Evolutionary conservation across 2,888 invertebrate species (phyloP).

Genomic region (Dolomedes plantarius): DNA sequence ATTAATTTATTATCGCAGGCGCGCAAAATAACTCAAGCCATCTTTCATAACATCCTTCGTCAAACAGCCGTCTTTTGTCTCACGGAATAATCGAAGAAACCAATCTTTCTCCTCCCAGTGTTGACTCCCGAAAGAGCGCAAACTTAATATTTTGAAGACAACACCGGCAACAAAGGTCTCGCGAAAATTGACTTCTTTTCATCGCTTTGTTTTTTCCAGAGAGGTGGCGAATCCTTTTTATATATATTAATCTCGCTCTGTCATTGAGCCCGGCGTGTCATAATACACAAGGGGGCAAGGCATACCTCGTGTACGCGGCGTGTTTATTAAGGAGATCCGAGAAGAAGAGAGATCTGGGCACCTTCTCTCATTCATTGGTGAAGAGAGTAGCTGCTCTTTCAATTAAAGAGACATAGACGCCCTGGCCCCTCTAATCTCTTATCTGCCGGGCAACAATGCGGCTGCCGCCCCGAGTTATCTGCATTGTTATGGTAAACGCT

Average conservation of each 20-base stretch:
- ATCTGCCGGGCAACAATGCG: slow-evolving; percentile 33
- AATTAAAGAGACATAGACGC: slow-evolving; percentile 63
- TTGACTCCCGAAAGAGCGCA: slow-evolving; percentile 32
- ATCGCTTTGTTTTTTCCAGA: slow-evolving; percentile 40
- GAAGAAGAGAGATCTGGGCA: slow-evolving; percentile 12
- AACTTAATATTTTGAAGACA: slow-evolving; percentile 53
- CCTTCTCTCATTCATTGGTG: slow-evolving; percentile 24
- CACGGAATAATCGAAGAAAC: background rate
- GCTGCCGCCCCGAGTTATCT: slow-evolving; percentile 12
- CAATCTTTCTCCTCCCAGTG: background rate
- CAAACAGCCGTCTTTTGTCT: background rate
- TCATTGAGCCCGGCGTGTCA: slow-evolving; percentile 25
- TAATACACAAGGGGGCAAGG: slow-evolving; percentile 47
- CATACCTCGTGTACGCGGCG: slow-evolving; percentile 14
- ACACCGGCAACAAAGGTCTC: slow-evolving; percentile 11
- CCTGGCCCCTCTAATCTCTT: slow-evolving; percentile 61
- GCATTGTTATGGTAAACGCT: slow-evolving; percentile 65
- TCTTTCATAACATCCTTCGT: slow-evolving; percentile 12
- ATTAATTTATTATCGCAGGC: slow-evolving; percentile 3
- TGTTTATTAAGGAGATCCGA: slow-evolving; percentile 54
- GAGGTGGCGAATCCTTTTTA: slow-evolving; percentile 41
- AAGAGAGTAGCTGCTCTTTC: slow-evolving; percentile 67
- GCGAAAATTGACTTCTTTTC: slow-evolving; percentile 60
- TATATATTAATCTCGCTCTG: slow-evolving; percentile 48
- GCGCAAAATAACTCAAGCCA: no score